phyloP scores from a whole-genome alignment of 2,113 vertebrate genomes.

The Xenopus laevis region DNA sequence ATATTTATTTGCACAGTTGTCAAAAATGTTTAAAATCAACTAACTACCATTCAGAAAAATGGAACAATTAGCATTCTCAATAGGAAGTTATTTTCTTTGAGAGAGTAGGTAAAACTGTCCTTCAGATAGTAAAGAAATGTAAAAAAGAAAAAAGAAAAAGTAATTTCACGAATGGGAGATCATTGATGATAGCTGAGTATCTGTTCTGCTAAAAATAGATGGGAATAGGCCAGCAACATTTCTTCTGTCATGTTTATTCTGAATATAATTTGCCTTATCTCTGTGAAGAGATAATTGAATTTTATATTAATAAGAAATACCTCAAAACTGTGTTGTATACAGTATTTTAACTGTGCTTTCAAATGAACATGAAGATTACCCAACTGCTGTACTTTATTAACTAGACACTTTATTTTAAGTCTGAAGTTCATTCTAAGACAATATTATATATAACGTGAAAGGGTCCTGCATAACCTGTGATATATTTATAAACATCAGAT shows the following conservation, averaged over 20 bases:
- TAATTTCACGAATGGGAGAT: conserved; percentile 43
- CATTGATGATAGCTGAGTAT: conserved; percentile 39
- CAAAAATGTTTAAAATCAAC: too few relatives aligned
- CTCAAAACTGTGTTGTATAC: conserved; percentile 12
- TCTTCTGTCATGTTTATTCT: conserved; percentile 30
- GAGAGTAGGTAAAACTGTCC: conserved; percentile 31
- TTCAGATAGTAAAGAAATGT: conserved; percentile 40
- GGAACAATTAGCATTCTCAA: conserved; percentile 29
- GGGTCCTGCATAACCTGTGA: too few relatives aligned
- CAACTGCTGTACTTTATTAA: too few relatives aligned
- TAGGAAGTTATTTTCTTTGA: conserved; percentile 13
- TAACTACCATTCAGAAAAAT: background rate
- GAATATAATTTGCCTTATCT: conserved; percentile 42
- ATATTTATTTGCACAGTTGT: too few relatives aligned
- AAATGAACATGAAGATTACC: too few relatives aligned
- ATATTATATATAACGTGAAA: too few relatives aligned
- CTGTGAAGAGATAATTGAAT: conserved; percentile 33
- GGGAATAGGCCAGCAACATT: conserved; percentile 20
- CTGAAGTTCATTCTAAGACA: too few relatives aligned
- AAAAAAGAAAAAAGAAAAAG: conserved; percentile 37
- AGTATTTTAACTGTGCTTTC: too few relatives aligned
- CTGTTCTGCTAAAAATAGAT: conserved; percentile 32
- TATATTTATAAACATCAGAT: too few relatives aligned
- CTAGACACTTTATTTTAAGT: too few relatives aligned
- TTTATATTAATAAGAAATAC: conserved; percentile 31